Conservation (phyloP, 2,888 invertebrate genomes). For the Meloe dianella region DNA sequence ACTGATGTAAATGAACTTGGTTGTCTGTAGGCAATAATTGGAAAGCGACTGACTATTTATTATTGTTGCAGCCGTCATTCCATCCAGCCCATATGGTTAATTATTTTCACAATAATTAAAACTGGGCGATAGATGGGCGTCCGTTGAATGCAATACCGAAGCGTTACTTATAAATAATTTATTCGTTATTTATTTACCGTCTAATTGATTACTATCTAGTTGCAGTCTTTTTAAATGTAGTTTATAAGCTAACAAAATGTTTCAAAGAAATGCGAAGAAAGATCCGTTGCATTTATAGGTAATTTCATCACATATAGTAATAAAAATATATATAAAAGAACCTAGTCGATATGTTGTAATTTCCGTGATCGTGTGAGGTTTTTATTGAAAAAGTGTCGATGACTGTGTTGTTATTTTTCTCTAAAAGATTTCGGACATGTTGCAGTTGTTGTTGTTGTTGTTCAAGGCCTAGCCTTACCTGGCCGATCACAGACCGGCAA, state of each 20-base stretch:
- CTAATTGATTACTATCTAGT: constrained; percentile 51
- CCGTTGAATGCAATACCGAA: constrained; percentile 44
- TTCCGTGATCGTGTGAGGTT: constrained; percentile 36
- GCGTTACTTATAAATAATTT: constrained; percentile 57
- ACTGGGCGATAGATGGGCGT: constrained; percentile 34
- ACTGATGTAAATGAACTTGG: constrained; percentile 55
- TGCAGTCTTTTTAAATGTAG: constrained; percentile 37
- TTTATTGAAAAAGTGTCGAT: constrained; percentile 18
- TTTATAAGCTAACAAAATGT: constrained; percentile 36
- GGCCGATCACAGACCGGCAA: constrained; percentile 41
- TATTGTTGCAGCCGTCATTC: constrained; percentile 50
- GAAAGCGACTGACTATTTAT: constrained; percentile 57
- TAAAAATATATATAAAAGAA: background rate
- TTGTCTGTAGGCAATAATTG: constrained; percentile 56
- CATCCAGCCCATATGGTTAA: constrained; percentile 44
- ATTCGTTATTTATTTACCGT: constrained; percentile 57
- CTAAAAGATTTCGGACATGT: constrained; percentile 20
- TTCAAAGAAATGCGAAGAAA: background rate
- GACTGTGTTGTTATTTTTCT: constrained; percentile 11
- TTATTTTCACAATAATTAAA: constrained; percentile 36
- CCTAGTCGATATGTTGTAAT: constrained; percentile 25
- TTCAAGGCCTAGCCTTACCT: constrained; percentile 34
- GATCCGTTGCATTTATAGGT: background rate
- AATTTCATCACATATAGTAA: background rate
- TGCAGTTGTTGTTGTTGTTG: background rate